A percentile compares a stretch with the other conserved stretches of the same genome.
Conservation (phyloP, 2,797 vertebrate species). For the Rhinella marina region DNA sequence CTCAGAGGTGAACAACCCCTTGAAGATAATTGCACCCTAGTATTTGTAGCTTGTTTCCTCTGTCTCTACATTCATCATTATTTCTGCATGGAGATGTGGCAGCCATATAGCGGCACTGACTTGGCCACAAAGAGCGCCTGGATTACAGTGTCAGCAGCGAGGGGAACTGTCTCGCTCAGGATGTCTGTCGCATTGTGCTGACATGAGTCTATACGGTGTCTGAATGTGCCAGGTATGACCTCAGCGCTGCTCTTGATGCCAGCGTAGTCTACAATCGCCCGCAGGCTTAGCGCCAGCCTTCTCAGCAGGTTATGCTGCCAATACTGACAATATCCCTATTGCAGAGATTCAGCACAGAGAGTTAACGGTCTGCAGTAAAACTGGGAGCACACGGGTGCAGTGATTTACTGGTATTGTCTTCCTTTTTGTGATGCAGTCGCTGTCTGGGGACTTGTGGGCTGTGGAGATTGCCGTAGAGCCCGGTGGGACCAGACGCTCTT, state of each 20-base stretch:
- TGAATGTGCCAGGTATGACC: slow-evolving; percentile 67
- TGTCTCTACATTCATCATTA: neutral
- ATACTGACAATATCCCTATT: neutral
- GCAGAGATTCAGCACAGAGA: neutral
- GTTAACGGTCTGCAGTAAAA: neutral
- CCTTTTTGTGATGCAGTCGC: neutral
- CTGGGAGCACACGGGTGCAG: neutral
- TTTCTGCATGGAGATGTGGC: neutral
- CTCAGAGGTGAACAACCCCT: too few relatives aligned
- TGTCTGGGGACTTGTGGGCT: slow-evolving; percentile 19
- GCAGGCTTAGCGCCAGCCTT: slow-evolving; percentile 62
- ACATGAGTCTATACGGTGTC: slow-evolving; percentile 33
- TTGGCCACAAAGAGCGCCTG: neutral
- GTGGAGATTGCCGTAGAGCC: neutral
- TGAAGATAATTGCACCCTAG: neutral
- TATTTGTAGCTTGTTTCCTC: neutral
- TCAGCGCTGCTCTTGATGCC: slow-evolving; percentile 63
- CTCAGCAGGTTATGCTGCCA: slow-evolving; percentile 62
- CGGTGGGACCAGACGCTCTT: neutral
- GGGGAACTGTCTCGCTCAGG: neutral
- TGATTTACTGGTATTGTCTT: neutral
- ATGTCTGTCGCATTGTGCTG: slow-evolving; percentile 42
- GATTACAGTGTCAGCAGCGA: neutral
- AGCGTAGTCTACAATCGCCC: slow-evolving; percentile 59
- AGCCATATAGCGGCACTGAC: neutral